phyloP scores from a whole-genome alignment of 2,888 invertebrate genomes.

The Hypomecis punctinalis region DNA sequence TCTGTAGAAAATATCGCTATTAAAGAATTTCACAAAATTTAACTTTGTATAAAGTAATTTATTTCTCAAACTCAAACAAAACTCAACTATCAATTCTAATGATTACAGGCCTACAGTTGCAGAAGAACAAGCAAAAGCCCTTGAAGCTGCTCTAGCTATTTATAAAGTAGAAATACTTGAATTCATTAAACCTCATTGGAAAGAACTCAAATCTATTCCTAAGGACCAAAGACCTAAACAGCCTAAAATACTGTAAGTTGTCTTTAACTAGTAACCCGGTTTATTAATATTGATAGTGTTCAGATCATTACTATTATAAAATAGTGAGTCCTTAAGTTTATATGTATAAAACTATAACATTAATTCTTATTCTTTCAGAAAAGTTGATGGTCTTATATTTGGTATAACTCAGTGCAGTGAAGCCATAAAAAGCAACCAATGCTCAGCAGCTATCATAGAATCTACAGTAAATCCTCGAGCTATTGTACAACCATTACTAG shows the following conservation, averaged over 20 bases:
- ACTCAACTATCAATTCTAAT: not conserved
- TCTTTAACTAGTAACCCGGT: too few relatives aligned
- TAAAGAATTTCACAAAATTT: too few relatives aligned
- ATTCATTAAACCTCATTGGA: conserved; percentile 73
- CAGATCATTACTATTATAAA: conserved; percentile 6
- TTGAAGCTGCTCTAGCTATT: conserved; percentile 55
- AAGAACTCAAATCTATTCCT: conserved; percentile 66
- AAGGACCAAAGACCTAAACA: conserved; percentile 71
- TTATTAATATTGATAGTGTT: not conserved
- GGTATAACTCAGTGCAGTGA: conserved; percentile 70
- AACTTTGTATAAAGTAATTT: too few relatives aligned
- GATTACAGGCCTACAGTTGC: conserved; percentile 62
- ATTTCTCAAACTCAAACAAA: too few relatives aligned
- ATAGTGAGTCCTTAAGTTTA: too few relatives aligned
- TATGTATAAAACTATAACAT: too few relatives aligned
- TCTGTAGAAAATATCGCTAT: too few relatives aligned
- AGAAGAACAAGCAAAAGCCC: conserved; percentile 51
- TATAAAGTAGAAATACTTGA: conserved; percentile 63
- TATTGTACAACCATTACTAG: conserved; percentile 73
- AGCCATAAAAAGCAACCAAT: conserved; percentile 54
- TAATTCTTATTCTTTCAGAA: conserved; percentile 57
- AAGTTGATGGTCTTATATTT: conserved; percentile 68
- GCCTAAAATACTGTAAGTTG: conserved; percentile 63
- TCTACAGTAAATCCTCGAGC: conserved; percentile 68
- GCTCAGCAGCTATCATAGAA: conserved; percentile 73